Percentiles rank a stretch among this genome's conserved stretches.
Evolutionary conservation across 2,888 invertebrate species (phyloP).

Genomic region (Stenodera caucasica): DNA sequence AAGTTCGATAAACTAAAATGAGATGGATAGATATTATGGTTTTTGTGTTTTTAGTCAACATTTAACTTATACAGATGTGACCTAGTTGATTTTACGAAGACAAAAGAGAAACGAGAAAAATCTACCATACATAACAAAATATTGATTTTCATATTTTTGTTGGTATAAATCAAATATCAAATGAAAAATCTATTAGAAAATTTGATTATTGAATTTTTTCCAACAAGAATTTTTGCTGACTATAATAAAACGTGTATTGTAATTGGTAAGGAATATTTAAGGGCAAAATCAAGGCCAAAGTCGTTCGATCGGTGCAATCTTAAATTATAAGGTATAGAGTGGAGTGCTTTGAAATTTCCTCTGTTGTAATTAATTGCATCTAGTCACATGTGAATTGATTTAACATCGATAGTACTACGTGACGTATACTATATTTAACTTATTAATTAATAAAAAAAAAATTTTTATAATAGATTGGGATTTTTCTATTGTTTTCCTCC

Average conservation of each 20-base stretch:
- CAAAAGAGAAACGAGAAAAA: slow-evolving; percentile 4
- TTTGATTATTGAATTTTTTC: too few species aligned
- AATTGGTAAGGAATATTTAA: not conserved
- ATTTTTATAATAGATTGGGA: not conserved
- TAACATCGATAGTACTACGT: not conserved
- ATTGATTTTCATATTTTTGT: not conserved
- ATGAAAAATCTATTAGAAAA: too few species aligned
- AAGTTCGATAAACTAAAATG: not conserved
- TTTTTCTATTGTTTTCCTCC: not conserved
- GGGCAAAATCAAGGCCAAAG: not conserved
- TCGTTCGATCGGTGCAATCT: not conserved
- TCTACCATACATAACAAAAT: slow-evolving; percentile 3
- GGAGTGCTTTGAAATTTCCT: not conserved
- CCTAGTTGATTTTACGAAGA: slow-evolving; percentile 4
- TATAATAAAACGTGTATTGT: not conserved
- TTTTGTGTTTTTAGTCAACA: slow-evolving; percentile 1
- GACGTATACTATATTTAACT: too few species aligned
- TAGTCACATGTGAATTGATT: not conserved
- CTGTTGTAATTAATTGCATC: not conserved
- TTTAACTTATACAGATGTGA: slow-evolving; percentile 9
- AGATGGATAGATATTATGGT: not conserved
- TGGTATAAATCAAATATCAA: too few species aligned
- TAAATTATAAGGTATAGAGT: not conserved
- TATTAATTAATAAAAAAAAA: not conserved
- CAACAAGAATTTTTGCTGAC: not conserved